These are phyloP conservation scores for Urechis unicinctus DNA, from an alignment of 2,888 invertebrate species.

Conservation along the genomic window DNA sequence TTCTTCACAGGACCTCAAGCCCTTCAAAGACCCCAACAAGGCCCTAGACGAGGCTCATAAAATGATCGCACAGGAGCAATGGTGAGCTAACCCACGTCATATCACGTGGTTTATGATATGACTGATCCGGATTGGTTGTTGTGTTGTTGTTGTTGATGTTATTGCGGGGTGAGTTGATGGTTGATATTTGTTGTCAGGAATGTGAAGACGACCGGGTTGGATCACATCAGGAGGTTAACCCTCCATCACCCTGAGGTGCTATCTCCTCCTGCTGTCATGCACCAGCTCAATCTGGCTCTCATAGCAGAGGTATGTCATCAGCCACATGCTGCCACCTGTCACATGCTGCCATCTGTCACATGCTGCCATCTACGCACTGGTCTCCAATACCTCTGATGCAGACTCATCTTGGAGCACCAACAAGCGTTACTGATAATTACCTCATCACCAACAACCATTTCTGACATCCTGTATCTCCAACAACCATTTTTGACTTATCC, in stretches of 20 bases:
- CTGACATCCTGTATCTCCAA: too few relatives aligned
- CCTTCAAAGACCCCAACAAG: conserved; percentile 63
- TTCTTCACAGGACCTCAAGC: conserved; percentile 42
- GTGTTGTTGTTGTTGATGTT: not conserved
- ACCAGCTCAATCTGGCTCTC: conserved; percentile 41
- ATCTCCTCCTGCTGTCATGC: conserved; percentile 31
- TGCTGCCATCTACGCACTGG: too few relatives aligned
- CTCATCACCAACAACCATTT: too few relatives aligned
- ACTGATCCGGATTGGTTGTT: not conserved
- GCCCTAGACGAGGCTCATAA: conserved; percentile 58
- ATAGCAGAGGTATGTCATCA: conserved; percentile 61
- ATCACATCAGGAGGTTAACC: conserved; percentile 41
- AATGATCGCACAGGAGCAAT: conserved; percentile 42
- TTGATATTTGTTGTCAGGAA: conserved; percentile 35
- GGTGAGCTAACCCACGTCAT: conserved; percentile 28
- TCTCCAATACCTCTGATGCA: too few relatives aligned
- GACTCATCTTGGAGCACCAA: too few relatives aligned
- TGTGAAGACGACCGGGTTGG: conserved; percentile 47
- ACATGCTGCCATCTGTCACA: too few relatives aligned
- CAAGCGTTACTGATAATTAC: too few relatives aligned
- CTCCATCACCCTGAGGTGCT: conserved; percentile 44
- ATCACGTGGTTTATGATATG: not conserved
- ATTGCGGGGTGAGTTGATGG: not conserved
- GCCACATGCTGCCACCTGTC: too few relatives aligned
- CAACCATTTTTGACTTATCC: too few relatives aligned